These are phyloP conservation scores for Triplophysa rosa DNA, from an alignment of 2,113 vertebrate genomes.

Conservation along the genomic window DNA sequence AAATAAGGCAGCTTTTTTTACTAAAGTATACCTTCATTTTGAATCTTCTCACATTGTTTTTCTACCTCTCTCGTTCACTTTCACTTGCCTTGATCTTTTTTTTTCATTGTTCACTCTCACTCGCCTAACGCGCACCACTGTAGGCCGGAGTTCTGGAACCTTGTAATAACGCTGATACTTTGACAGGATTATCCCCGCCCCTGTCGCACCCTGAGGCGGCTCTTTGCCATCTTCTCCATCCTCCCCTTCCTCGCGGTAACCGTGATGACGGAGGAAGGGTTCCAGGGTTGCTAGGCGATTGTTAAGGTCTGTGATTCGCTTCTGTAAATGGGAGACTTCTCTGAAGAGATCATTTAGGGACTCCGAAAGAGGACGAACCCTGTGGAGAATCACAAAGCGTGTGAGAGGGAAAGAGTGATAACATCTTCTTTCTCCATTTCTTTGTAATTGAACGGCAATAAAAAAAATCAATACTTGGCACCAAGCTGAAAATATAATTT, in stretches of 20 bases:
- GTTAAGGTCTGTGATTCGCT: conserved; percentile 76
- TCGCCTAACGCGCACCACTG: conserved; percentile 63
- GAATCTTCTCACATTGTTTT: neutral
- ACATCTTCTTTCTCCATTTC: neutral
- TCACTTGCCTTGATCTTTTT: conserved; percentile 48
- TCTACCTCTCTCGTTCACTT: conserved; percentile 42
- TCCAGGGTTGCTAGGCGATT: conserved; percentile 79
- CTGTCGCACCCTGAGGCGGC: conserved; percentile 55
- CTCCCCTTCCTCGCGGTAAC: conserved; percentile 66
- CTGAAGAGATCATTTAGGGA: conserved; percentile 78
- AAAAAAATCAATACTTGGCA: conserved; percentile 31
- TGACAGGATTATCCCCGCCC: conserved; percentile 47
- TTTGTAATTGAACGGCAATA: conserved; percentile 1
- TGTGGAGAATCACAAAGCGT: conserved; percentile 60
- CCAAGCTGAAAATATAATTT: conserved; percentile 16
- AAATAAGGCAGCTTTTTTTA: too few relatives aligned
- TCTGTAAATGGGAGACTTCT: conserved; percentile 77
- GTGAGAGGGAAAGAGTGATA: neutral
- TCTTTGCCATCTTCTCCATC: conserved; percentile 46
- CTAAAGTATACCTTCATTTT: neutral
- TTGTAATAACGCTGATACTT: conserved; percentile 49
- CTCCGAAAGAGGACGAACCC: conserved; percentile 79
- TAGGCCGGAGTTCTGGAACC: conserved; percentile 28
- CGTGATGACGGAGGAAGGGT: conserved; percentile 74
- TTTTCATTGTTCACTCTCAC: conserved; percentile 63